A percentile compares a stretch with the other conserved stretches of the same genome.
Evolutionary conservation across 2,888 invertebrate genomes (phyloP).

Genomic region (Autographa pulchrina): DNA sequence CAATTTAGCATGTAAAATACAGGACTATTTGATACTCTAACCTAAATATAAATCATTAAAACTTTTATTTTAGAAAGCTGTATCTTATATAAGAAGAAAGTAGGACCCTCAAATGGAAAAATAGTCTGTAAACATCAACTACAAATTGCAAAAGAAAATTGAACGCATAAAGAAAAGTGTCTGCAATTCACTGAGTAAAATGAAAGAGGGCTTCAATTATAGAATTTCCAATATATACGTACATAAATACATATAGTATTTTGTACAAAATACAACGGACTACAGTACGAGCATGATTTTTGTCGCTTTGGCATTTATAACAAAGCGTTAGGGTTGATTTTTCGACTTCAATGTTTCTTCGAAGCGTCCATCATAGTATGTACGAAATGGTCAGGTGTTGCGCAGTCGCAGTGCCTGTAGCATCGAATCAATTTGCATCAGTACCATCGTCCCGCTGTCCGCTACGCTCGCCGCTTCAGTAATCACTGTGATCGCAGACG

Average conservation of each 20-base stretch:
- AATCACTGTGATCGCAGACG: conserved; percentile 77
- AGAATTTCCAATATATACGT: conserved; percentile 1
- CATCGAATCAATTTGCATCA: conserved; percentile 78
- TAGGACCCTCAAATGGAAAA: conserved; percentile 9
- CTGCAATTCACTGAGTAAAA: conserved; percentile 15
- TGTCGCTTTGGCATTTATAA: not conserved
- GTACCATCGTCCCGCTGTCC: conserved; percentile 67
- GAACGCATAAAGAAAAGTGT: conserved; percentile 1
- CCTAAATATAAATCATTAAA: too few relatives aligned
- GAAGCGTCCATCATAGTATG: not conserved
- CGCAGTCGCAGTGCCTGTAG: conserved; percentile 66
- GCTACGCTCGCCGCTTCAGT: conserved; percentile 64
- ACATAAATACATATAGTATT: not conserved
- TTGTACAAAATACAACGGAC: not conserved
- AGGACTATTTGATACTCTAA: too few relatives aligned
- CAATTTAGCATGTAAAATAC: too few relatives aligned
- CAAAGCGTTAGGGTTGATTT: not conserved
- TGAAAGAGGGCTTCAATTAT: conserved; percentile 20
- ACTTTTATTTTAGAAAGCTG: too few relatives aligned
- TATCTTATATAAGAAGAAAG: not conserved
- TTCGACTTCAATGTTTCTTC: not conserved
- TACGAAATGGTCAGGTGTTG: conserved; percentile 66
- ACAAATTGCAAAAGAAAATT: conserved; percentile 26
- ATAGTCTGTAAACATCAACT: conserved; percentile 9
- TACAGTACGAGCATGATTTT: not conserved